Evolutionary conservation across 2,113 vertebrate genomes (phyloP).

Genomic region (Casuarius casuarius): DNA sequence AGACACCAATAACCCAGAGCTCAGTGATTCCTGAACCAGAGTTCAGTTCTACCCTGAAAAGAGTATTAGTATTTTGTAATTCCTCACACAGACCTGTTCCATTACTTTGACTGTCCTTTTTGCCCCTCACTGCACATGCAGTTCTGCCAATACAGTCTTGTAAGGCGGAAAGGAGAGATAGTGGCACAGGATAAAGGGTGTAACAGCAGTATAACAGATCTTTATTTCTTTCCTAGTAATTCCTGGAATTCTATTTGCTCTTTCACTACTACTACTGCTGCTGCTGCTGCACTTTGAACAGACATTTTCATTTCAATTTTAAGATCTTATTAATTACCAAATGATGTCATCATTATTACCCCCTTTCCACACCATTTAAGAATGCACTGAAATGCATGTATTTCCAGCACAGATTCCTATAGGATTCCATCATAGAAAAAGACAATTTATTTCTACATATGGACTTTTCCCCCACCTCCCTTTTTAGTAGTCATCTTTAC

Average conservation of each 20-base stretch:
- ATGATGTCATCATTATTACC: accelerated
- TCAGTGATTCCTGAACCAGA: background rate
- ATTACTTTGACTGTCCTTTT: background rate
- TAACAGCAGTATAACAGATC: background rate
- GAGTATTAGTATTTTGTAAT: background rate
- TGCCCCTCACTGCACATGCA: background rate
- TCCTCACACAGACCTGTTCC: background rate
- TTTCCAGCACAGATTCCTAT: background rate
- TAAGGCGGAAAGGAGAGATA: background rate
- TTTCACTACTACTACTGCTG: background rate
- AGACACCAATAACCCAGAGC: background rate
- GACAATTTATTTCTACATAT: background rate
- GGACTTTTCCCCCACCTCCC: background rate
- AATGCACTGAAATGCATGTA: background rate
- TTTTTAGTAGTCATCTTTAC: background rate
- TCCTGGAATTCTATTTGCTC: background rate
- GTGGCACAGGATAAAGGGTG: background rate
- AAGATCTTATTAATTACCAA: background rate
- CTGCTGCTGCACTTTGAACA: background rate
- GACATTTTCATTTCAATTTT: background rate
- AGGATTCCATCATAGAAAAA: background rate
- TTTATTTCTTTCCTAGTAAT: background rate
- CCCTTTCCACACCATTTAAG: background rate
- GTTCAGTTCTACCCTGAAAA: background rate
- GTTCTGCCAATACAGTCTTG: background rate